phyloP scores from a whole-genome alignment of 2,888 invertebrate species.

The Exocentrus adspersus region DNA sequence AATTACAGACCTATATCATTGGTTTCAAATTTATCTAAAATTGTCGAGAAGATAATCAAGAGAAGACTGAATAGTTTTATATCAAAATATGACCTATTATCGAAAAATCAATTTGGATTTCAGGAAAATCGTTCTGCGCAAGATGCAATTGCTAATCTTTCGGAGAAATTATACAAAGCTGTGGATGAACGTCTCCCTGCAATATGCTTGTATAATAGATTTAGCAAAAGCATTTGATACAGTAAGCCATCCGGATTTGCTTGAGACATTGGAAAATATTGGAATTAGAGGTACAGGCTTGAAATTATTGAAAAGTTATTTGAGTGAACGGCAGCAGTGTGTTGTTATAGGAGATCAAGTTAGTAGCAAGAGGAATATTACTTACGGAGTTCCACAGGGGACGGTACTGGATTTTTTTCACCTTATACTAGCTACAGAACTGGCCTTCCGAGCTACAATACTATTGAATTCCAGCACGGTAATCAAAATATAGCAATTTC shows the following conservation, averaged over 20 bases:
- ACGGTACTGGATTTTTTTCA: conserved; percentile 16
- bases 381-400: conserved; percentile 24
- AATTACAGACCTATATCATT: conserved; percentile 29
- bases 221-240: conserved; percentile 28
- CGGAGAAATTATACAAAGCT: background rate
- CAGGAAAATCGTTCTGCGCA: conserved; percentile 6
- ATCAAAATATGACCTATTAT: conserved; percentile 15
- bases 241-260: conserved; percentile 4
- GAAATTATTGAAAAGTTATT: conserved; percentile 17
- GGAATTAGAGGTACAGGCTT: conserved; percentile 16
- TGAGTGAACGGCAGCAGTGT: conserved; percentile 8
- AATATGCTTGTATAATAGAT: conserved; percentile 6
- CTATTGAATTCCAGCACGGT: background rate
- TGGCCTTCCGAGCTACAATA: background rate
- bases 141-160: conserved; percentile 18
- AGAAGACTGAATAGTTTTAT: conserved; percentile 21
- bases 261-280: conserved; percentile 9
- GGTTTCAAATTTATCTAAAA: conserved; percentile 16
- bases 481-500: background rate
- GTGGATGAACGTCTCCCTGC: background rate
- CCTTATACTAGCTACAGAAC: background rate
- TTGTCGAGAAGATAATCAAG: conserved; percentile 21
- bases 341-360: background rate
- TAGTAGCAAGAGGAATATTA: conserved; percentile 9
- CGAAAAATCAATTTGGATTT: conserved; percentile 28